These are phyloP conservation scores for Pogonognathellus flavescens DNA, from an alignment of 1,140 invertebrate species.

Conservation along the genomic window DNA sequence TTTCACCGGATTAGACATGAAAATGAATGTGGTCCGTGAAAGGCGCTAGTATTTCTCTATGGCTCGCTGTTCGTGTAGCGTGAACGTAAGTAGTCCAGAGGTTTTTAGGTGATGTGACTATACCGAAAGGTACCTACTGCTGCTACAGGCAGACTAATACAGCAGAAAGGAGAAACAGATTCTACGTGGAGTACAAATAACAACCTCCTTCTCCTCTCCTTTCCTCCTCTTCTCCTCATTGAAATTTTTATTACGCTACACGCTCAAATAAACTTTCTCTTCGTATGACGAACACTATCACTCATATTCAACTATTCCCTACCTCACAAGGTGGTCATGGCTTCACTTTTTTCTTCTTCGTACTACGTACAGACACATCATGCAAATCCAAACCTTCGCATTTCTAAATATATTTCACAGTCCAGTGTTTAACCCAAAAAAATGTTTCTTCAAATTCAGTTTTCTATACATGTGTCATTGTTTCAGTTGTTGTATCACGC, in stretches of 20 bases:
- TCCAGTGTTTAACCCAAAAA: not conserved
- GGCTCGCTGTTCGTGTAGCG: not conserved
- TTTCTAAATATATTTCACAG: not conserved
- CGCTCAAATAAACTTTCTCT: not conserved
- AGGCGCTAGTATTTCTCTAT: conserved; percentile 1
- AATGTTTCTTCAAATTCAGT: no score
- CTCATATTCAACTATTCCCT: not conserved
- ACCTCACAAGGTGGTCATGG: not conserved
- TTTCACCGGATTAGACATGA: conserved; percentile 38
- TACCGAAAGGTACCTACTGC: not conserved
- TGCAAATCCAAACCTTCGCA: not conserved
- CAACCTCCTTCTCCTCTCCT: not conserved
- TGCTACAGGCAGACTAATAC: no score
- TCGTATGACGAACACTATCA: not conserved
- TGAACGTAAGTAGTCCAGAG: conserved; percentile 7
- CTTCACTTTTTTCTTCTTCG: not conserved
- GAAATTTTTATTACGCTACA: conserved; percentile 28
- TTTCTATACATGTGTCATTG: no score
- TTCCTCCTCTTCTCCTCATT: conserved; percentile 1
- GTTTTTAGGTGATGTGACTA: not conserved
- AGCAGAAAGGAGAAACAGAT: not conserved
- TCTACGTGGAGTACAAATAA: not conserved
- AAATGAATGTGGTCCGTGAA: conserved; percentile 48
- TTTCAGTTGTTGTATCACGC: no score
- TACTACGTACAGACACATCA: no score